phyloP scores from a whole-genome alignment of 2,113 vertebrate species.

The Oryzias woworae region DNA sequence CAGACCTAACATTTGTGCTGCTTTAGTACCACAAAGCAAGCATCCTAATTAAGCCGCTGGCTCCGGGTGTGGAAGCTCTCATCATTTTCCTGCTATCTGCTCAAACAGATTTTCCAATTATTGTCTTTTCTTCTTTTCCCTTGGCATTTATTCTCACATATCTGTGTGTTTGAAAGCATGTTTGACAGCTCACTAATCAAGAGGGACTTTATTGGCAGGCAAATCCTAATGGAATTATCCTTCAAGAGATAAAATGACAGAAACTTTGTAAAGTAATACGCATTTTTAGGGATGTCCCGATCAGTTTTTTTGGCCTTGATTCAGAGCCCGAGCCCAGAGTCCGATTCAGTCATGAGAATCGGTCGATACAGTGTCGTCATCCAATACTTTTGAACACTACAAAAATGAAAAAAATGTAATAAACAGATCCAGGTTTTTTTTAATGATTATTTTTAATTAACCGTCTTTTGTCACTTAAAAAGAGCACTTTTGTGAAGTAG shows the following conservation, averaged over 20 bases:
- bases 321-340: too few species aligned
- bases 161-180: not conserved
- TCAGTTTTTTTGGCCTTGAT: too few species aligned
- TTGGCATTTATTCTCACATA: constrained; percentile 1
- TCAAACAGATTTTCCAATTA: constrained; percentile 1
- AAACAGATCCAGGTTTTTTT: too few species aligned
- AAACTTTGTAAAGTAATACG: too few species aligned
- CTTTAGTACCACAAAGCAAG: constrained; percentile 1
- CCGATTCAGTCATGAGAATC: too few species aligned
- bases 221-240: not conserved
- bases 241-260: not conserved
- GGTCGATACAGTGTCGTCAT: too few species aligned
- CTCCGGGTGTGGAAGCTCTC: not conserved
- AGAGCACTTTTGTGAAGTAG: too few species aligned
- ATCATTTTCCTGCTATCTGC: not conserved
- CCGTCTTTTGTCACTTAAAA: too few species aligned
- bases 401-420: too few species aligned
- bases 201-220: not conserved
- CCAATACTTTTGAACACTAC: too few species aligned
- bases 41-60: constrained; percentile 23
- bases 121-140: not conserved
- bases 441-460: too few species aligned
- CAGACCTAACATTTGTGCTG: constrained; percentile 8
- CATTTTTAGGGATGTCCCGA: too few species aligned
- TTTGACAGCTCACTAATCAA: not conserved